Conservation (phyloP, 2,113 vertebrate genomes). For the Platysternon megacephalum region DNA sequence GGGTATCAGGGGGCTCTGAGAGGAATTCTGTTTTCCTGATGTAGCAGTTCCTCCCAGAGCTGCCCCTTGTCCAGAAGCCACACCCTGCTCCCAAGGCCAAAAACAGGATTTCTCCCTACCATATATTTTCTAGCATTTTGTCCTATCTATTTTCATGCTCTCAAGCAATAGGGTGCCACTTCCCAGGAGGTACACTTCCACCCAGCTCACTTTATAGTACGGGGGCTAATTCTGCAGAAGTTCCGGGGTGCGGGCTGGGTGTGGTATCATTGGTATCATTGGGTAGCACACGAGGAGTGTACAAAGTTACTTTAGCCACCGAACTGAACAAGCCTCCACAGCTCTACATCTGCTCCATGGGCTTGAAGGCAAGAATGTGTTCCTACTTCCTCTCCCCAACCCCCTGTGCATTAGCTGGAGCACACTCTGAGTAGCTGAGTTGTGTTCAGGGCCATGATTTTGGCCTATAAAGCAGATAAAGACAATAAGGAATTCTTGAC, state of each 20-base stretch:
- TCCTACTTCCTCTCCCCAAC: rapidly evolving
- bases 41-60: neutral
- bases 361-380: neutral
- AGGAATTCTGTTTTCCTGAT: neutral
- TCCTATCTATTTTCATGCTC: neutral
- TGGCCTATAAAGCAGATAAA: neutral
- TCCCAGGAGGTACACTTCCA: slow-evolving; percentile 39
- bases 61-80: rapidly evolving
- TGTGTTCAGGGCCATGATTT: neutral
- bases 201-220: slow-evolving; percentile 42
- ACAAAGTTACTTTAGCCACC: neutral
- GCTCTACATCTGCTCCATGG: rapidly evolving
- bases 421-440: neutral
- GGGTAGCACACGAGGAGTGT: neutral
- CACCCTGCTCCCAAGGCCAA: neutral
- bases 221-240: rapidly evolving
- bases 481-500: neutral
- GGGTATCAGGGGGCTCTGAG: neutral
- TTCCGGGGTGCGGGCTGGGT: neutral
- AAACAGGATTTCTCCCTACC: neutral
- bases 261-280: neutral
- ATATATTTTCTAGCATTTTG: neutral
- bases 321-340: neutral
- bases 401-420: neutral
- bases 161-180: neutral